Conservation (phyloP, 2,888 invertebrate species). For the Caenorhabditis sulstoni region DNA sequence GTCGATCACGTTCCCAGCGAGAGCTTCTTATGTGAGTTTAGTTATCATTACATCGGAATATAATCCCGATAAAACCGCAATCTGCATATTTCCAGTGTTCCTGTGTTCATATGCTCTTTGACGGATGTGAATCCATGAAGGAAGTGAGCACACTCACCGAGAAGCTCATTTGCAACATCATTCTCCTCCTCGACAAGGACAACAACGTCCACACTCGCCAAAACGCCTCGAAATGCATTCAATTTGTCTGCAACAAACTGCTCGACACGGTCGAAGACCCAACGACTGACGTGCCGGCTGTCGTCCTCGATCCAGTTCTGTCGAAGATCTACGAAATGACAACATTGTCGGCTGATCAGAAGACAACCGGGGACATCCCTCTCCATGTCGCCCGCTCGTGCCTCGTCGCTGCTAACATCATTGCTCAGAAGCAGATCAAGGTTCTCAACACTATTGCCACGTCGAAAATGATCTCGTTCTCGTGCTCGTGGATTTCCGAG, state of each 20-base stretch:
- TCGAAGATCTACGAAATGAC: slow-evolving; percentile 67
- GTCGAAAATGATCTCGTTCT: slow-evolving; percentile 70
- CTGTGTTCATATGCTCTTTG: slow-evolving; percentile 58
- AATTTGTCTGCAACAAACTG: slow-evolving; percentile 70
- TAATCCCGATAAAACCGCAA: too few relatives aligned
- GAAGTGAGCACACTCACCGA: slow-evolving; percentile 62
- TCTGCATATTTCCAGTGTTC: slow-evolving; percentile 62
- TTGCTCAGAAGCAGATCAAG: slow-evolving; percentile 76
- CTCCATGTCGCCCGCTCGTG: slow-evolving; percentile 67
- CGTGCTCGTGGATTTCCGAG: slow-evolving; percentile 69
- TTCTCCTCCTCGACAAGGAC: slow-evolving; percentile 74
- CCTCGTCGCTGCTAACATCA: slow-evolving; percentile 76
- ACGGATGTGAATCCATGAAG: slow-evolving; percentile 46
- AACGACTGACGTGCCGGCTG: slow-evolving; percentile 40
- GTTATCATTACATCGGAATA: too few relatives aligned
- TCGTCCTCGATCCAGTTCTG: slow-evolving; percentile 54
- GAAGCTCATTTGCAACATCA: slow-evolving; percentile 65
- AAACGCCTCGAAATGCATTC: slow-evolving; percentile 72
- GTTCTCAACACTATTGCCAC: slow-evolving; percentile 67
- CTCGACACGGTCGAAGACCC: slow-evolving; percentile 66
- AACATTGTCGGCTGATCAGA: slow-evolving; percentile 46
- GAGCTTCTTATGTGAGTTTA: slow-evolving; percentile 60
- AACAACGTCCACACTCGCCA: slow-evolving; percentile 69
- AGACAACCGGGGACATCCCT: slow-evolving; percentile 43
- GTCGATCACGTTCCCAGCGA: slow-evolving; percentile 51